phyloP scores from a whole-genome alignment of 2,888 invertebrate species.

The Leptinotarsa juncta region DNA sequence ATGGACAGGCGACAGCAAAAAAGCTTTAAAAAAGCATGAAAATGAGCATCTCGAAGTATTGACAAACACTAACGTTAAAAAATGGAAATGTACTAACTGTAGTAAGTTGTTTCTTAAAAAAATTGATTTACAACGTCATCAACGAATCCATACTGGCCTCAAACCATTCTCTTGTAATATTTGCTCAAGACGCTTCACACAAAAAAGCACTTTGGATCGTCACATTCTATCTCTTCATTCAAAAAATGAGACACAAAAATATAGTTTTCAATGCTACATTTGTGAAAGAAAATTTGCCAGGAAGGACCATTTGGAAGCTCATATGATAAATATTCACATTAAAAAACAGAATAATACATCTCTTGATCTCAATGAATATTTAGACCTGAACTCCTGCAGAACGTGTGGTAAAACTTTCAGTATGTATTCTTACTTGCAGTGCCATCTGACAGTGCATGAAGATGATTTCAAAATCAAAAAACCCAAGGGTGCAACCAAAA shows the following conservation, averaged over 20 bases:
- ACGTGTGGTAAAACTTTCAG: constrained; percentile 55
- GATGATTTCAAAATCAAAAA: constrained; percentile 23
- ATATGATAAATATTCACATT: constrained; percentile 49
- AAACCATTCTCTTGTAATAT: constrained; percentile 52
- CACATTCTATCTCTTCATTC: constrained; percentile 55
- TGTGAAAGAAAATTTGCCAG: constrained; percentile 53
- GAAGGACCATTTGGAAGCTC: constrained; percentile 50
- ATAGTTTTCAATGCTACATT: constrained; percentile 47
- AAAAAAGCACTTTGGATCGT: constrained; percentile 53
- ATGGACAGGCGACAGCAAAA: constrained; percentile 31
- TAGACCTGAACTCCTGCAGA: constrained; percentile 41
- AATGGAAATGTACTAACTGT: constrained; percentile 38
- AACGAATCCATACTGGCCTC: constrained; percentile 39
- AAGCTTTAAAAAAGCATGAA: constrained; percentile 30
- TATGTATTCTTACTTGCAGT: constrained; percentile 39
- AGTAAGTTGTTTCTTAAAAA: constrained; percentile 38
- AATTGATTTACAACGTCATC: constrained; percentile 41
- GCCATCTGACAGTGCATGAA: constrained; percentile 31
- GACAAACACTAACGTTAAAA: constrained; percentile 22
- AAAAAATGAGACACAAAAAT: constrained; percentile 49
- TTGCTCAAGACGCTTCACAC: constrained; percentile 54
- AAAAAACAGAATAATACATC: constrained; percentile 49
- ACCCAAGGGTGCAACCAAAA: constrained; percentile 22
- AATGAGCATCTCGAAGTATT: constrained; percentile 31
- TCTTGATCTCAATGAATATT: constrained; percentile 33